Evolutionary conservation across 2,888 invertebrate genomes (phyloP), one percentile per base, ranked within the genome.

Genomic region (Lissonota sp.): DNA sequence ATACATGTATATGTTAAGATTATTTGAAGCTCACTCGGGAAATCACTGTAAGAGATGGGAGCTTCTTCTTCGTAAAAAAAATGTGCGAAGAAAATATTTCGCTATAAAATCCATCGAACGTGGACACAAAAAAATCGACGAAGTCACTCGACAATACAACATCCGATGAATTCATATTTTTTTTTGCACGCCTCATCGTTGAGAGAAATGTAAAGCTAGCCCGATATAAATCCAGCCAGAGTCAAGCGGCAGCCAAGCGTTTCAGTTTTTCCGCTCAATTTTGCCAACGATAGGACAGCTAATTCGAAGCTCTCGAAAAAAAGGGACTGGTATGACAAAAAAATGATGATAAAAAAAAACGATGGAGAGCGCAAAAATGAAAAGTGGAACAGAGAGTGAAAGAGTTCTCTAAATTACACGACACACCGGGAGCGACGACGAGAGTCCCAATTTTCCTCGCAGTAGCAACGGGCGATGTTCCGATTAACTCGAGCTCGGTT

Each of bases 401-500:
- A 39, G 69, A 70, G 64, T 80, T 70, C 58, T 66, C 63, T 58
- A 73, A 72, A 72, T 76, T 76, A 73, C 73, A 77, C 73, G 80
- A 64, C 69, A 77, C 63, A 62, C 42, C 44, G 71, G 60, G 73
- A 60, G 57, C 72, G 57, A 64, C 72, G 57, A 64, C 69, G 69
- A 76, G 72, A 51, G 73, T 80, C 74, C 63, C 70, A 78, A 71
- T 70, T 70, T 80, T 73, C 64, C 71, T 16, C 37, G 10, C 53
- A 16, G 46, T 37, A 16, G 42, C 26, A 26, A 46, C 66, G 64
- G 46, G 78, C 66, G 63, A 49, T 69, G 64, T 70, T 66, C 74
- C 72, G 74, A 81, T 81, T 78, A 78, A 66, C 81, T 78, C 70
- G 70, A 78, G 66, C 63, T 66, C 64, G 62, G 69, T 12, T 69